Evolutionary conservation across 2,797 vertebrate species (phyloP), one percentile per base, ranked within the genome.

Genomic region (Morelia viridis): DNA sequence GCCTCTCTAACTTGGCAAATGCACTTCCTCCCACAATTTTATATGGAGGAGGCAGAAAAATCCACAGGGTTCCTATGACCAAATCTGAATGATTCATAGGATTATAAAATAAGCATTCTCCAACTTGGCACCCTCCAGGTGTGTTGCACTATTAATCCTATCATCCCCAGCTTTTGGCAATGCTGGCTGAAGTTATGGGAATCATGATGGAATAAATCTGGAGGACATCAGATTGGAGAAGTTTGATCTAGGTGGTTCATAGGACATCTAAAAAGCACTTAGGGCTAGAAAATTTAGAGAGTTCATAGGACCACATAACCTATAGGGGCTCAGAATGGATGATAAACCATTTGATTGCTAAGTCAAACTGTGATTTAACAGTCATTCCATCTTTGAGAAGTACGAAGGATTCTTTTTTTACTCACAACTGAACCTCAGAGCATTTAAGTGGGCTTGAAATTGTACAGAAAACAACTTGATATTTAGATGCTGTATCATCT

Each of bases 401-500:
- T 28, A 71, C 3, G 26, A 68, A 87, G 60, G 50, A 90, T 90
- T 89, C 89, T 92, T 92, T 89, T 92, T 92, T 92, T 92, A 92
- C 85, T 92, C 92, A 90, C 85, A 92, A 58, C 68, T 90, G 89
- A 92, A 92, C 89, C 83, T 88, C 92, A 92, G 68, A 90, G 92
- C 68, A 83, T 83, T 90, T 71, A 90, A 92, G 92, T 92, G 92
- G 92, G 92, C 53, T 90, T 92, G 89, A 90, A 90, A 90, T 58
- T 90, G 68, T 84, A 68, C 53, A 93, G 92, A 90, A 95, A 93
- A 94, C 62, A 95, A 91, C 92, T 93, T 90, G 85, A 61, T 93
- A 93, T 95, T 93, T 95, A 94, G 94, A 95, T 94, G 26, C 91
- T 94, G 60, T 92, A 91, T 93, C 94, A 93, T 91, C 92, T 92